Evolutionary conservation across 2,888 invertebrate genomes (phyloP).

Genomic region (Bibio marci): DNA sequence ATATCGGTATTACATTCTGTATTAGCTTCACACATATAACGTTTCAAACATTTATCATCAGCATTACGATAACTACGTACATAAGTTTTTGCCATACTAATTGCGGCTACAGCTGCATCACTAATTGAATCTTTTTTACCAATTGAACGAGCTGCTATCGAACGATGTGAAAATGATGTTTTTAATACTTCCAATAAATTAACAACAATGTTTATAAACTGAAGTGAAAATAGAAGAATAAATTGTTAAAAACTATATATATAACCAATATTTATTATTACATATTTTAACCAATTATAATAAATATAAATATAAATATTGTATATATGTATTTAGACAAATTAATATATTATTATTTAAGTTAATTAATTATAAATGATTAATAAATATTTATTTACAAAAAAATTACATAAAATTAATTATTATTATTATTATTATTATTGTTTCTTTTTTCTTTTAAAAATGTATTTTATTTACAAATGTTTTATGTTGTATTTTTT

Average conservation of each 20-base stretch:
- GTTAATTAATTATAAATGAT: too few relatives aligned
- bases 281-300: background rate
- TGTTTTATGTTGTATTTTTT: background rate
- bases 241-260: too few relatives aligned
- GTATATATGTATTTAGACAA: too few relatives aligned
- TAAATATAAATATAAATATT: too few relatives aligned
- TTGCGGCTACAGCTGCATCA: conserved; percentile 75
- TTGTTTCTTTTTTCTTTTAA: too few relatives aligned
- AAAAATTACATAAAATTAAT: too few relatives aligned
- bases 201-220: conserved; percentile 87
- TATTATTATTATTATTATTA: too few relatives aligned
- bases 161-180: conserved; percentile 83
- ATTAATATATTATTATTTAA: too few relatives aligned
- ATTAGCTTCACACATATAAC: conserved; percentile 80
- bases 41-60: conserved; percentile 71
- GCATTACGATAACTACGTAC: conserved; percentile 59
- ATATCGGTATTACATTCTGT: conserved; percentile 69
- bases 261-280: conserved; percentile 14
- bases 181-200: conserved; percentile 81
- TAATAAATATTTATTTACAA: too few relatives aligned
- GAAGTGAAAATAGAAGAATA: conserved; percentile 28
- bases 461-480: background rate
- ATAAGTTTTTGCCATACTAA: conserved; percentile 79
- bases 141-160: conserved; percentile 64
- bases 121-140: conserved; percentile 80